Evolutionary conservation across 2,888 invertebrate genomes (phyloP), one percentile per base, ranked within the genome.

Genomic region (Dorcus parallelipipedus): DNA sequence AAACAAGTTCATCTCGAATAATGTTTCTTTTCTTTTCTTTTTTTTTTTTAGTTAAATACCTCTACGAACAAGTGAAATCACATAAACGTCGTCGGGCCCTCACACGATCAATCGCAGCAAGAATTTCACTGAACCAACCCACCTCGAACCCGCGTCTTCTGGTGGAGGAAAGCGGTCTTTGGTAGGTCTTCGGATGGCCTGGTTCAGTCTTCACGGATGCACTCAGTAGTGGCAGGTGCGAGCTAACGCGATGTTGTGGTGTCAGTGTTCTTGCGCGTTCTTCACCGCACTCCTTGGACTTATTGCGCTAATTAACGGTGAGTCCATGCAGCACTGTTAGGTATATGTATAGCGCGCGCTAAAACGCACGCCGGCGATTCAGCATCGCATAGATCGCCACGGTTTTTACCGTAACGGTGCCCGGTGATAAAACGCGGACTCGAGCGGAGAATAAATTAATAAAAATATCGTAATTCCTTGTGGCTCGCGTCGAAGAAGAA

Each of bases 151-250:
- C 40, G 40, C 14, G 49, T 38, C 53, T 38, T 26, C 45, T 53
- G 61, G 54, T 56, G 60, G 60, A 58, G 59, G 62, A 61, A 62
- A 54, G 58, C 60, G 59, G 54, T 64, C 60, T 63, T 63, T 58
- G 39, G 38, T 54, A 55, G 56, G 60, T 60, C 60, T 59, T 63
- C 62, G 65, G 66, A 64, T 69, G 69, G 69, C 67, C 67, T 67
- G 65, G 63, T 64, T 69, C 64, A 65, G 67, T 68, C 66, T 60
- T 67, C 63, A 17, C 49, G 52, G 57, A 38, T 48, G 47, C 45
- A 45, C 47, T 57, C 52, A 45, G 48, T 48, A 52, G 57, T 52
- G 57, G 49, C 55, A 55, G 55, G 55, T 55, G 49, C 26, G 42
- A 14, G 14, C 45, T 20, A 47, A 38, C 54, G 54, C 50, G 45